phyloP scores from a whole-genome alignment of 2,888 invertebrate species.

The Allophyes oxyacanthae region DNA sequence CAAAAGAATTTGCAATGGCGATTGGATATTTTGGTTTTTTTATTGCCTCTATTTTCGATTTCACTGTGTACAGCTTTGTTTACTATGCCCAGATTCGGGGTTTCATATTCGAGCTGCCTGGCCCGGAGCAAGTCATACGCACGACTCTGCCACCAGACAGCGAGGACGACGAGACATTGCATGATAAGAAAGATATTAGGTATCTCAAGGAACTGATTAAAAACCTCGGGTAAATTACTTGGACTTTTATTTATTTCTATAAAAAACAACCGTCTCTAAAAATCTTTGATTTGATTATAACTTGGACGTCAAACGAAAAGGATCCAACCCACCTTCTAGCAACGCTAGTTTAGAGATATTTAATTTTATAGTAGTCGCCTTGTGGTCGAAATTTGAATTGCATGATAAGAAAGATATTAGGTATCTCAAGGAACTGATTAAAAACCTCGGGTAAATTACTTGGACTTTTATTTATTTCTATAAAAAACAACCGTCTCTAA shows the following conservation, averaged over 20 bases:
- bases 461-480: slow-evolving; percentile 40
- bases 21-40: too few species aligned
- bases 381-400: too few species aligned
- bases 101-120: slow-evolving; percentile 72
- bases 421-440: slow-evolving; percentile 80
- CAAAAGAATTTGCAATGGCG: too few species aligned
- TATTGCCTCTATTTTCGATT: neutral
- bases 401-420: slow-evolving; percentile 76
- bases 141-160: slow-evolving; percentile 50
- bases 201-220: slow-evolving; percentile 82
- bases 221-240: slow-evolving; percentile 75
- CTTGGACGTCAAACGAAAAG: too few species aligned
- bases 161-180: slow-evolving; percentile 69
- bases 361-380: too few species aligned
- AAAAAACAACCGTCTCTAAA: too few species aligned
- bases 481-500: too few species aligned
- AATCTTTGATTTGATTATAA: too few species aligned
- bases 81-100: slow-evolving; percentile 65
- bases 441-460: slow-evolving; percentile 77
- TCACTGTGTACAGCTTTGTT: slow-evolving; percentile 8
- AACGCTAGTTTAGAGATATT: too few species aligned
- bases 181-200: slow-evolving; percentile 75
- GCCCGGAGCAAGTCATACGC: slow-evolving; percentile 48
- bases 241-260: slow-evolving; percentile 41
- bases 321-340: too few species aligned